These are phyloP conservation scores for Neopelma chrysocephalum DNA, from an alignment of 2,797 vertebrate species.

Conservation along the genomic window DNA sequence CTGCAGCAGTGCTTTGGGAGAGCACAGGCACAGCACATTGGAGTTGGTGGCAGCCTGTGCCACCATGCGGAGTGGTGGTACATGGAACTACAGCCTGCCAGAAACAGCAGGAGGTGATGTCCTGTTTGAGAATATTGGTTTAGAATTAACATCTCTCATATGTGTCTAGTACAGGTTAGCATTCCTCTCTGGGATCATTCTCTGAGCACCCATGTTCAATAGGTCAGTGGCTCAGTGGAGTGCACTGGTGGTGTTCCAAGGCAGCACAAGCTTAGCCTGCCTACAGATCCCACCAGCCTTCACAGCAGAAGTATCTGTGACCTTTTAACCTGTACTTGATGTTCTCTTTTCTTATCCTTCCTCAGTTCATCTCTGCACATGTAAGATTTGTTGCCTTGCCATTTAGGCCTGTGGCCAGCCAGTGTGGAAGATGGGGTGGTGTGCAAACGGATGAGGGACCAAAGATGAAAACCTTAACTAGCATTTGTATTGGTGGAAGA, in stretches of 20 bases:
- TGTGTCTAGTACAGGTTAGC: background rate
- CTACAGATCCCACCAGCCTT: background rate
- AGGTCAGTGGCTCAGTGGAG: background rate
- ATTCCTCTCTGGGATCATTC: background rate
- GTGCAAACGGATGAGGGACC: background rate
- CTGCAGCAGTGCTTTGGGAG: background rate
- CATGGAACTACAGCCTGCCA: background rate
- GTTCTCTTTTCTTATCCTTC: background rate
- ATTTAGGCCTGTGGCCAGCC: background rate
- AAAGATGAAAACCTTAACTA: background rate
- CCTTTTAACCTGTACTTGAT: background rate
- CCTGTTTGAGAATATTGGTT: background rate
- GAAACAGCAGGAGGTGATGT: background rate
- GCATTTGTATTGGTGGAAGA: rapidly evolving
- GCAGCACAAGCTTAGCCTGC: background rate
- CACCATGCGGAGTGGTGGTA: background rate
- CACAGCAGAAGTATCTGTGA: background rate
- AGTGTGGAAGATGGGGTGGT: rapidly evolving
- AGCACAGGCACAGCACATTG: background rate
- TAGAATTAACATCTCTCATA: background rate
- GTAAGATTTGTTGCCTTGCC: background rate
- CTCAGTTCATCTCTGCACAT: background rate
- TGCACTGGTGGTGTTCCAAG: background rate
- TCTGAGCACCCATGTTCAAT: background rate
- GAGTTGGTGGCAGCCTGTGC: background rate